A percentile compares a stretch with the other conserved stretches of the same genome.
Conservation (phyloP, 2,888 invertebrate genomes). For the Idaea biselata region DNA sequence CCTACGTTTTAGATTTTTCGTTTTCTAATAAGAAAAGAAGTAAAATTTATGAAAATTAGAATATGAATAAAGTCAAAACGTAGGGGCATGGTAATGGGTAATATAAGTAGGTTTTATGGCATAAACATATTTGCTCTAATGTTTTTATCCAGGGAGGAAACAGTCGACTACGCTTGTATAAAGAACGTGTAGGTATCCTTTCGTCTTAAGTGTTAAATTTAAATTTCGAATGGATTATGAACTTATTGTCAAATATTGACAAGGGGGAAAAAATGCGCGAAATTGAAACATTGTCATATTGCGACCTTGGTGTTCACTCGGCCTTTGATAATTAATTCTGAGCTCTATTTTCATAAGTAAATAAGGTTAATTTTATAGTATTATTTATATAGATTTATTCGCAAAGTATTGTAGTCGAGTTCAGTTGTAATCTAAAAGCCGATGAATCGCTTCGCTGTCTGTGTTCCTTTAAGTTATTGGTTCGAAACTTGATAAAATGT, state of each 20-base stretch:
- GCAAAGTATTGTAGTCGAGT: not conserved
- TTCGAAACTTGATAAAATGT: not conserved
- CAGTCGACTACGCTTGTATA: too few relatives aligned
- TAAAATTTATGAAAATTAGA: too few relatives aligned
- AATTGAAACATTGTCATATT: not conserved
- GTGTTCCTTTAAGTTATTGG: not conserved
- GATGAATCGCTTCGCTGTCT: not conserved
- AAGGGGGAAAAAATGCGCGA: not conserved
- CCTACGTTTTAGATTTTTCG: too few relatives aligned
- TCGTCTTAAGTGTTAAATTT: too few relatives aligned
- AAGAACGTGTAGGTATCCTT: too few relatives aligned
- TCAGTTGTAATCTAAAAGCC: not conserved
- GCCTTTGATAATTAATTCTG: not conserved
- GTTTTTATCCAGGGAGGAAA: too few relatives aligned
- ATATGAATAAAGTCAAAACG: too few relatives aligned
- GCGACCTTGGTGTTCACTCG: not conserved
- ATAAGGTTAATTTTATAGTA: not conserved
- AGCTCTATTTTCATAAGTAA: not conserved
- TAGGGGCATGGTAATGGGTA: too few relatives aligned
- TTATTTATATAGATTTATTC: not conserved
- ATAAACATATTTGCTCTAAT: too few relatives aligned
- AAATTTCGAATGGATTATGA: not conserved
- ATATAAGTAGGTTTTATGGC: too few relatives aligned
- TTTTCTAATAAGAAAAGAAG: too few relatives aligned
- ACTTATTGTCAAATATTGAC: not conserved